A percentile compares a stretch with the other conserved stretches of the same genome.
phyloP scores from a whole-genome alignment of 2,113 vertebrate genomes.

The Paramormyrops kingsleyae region DNA sequence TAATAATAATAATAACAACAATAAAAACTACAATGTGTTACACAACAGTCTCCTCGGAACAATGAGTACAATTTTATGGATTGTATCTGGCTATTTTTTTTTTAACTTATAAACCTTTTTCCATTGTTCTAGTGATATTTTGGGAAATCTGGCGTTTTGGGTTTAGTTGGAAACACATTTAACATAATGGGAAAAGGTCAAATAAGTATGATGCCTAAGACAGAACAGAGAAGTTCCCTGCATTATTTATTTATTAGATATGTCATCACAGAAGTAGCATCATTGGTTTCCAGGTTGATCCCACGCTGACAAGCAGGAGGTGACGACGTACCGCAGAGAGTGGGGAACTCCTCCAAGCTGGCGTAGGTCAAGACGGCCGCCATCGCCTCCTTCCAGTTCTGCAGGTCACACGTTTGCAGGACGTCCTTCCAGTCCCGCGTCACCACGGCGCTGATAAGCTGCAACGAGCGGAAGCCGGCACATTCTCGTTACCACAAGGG shows the following conservation, averaged over 20 bases:
- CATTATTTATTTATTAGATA: not conserved
- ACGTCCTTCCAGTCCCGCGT: slow-evolving; percentile 89
- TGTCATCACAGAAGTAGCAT: not conserved
- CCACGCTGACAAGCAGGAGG: not conserved
- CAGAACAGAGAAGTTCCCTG: not conserved
- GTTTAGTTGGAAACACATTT: not conserved
- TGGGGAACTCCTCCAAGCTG: slow-evolving; percentile 80
- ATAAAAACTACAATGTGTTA: not conserved
- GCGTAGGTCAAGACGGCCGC: slow-evolving; percentile 91
- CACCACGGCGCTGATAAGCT: slow-evolving; percentile 94
- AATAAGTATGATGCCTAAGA: not conserved
- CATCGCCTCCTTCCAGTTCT: slow-evolving; percentile 90
- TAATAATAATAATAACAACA: no score
- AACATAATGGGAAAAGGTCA: not conserved
- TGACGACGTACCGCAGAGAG: slow-evolving; percentile 75
- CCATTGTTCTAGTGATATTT: not conserved
- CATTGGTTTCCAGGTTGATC: not conserved
- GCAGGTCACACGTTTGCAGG: slow-evolving; percentile 83
- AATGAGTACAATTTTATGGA: not conserved
- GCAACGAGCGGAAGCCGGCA: not conserved
- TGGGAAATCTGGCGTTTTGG: not conserved
- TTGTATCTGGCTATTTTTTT: not conserved
- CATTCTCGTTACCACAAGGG: not conserved
- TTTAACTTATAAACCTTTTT: not conserved
- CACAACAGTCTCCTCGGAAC: not conserved